Conservation (phyloP, 2,888 invertebrate genomes). For the Lycocerus yunnanus region DNA sequence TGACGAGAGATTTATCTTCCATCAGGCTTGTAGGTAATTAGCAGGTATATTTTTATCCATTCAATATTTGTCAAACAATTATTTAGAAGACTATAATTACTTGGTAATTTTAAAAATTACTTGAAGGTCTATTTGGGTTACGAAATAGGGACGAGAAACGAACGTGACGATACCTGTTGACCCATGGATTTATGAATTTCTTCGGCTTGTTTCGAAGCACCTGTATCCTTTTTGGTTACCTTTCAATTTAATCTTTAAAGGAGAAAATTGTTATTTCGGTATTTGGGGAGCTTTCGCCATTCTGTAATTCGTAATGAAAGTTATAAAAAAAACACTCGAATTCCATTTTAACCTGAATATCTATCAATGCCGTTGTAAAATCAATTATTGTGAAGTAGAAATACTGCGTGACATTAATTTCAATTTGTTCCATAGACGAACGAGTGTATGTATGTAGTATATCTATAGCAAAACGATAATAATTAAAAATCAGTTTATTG, state of each 20-base stretch:
- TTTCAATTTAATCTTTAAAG: not conserved
- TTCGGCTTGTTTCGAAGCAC: not conserved
- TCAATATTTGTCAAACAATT: no score
- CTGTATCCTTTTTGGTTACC: not conserved
- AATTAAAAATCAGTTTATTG: not conserved
- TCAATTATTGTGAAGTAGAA: not conserved
- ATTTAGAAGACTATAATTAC: no score
- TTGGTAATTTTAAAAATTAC: no score
- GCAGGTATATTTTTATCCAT: no score
- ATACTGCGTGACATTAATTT: not conserved
- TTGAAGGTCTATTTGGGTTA: no score
- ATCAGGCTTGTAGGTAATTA: no score
- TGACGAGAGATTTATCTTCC: no score
- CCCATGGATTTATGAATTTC: not conserved
- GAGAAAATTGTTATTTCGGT: not conserved
- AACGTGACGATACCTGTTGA: not conserved
- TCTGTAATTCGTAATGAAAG: not conserved
- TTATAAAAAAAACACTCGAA: not conserved
- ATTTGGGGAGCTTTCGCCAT: not conserved
- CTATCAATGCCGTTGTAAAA: not conserved
- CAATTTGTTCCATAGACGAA: not conserved
- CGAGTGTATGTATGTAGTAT: not conserved
- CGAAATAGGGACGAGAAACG: no score
- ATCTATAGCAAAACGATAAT: not conserved
- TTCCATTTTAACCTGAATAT: not conserved